Evolutionary conservation across 2,888 invertebrate species (phyloP), one percentile per base, ranked within the genome.

Genomic region (Scelioninae gen. 2): DNA sequence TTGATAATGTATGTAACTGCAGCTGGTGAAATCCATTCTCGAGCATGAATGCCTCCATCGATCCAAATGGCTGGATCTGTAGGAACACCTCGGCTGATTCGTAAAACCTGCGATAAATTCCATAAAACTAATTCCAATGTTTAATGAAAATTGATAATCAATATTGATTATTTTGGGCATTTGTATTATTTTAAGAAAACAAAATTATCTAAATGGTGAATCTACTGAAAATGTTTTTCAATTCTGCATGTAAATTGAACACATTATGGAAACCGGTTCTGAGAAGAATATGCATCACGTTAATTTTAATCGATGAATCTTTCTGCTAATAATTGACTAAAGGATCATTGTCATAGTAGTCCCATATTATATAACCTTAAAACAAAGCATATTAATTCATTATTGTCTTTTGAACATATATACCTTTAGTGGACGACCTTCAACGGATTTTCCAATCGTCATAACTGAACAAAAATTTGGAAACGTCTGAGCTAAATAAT

Each of bases 21-120:
- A 0, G 95, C 93, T 0, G 93, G 92, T 41, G 93, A 92, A 79
- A 95, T 94, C 95, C 95, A 97, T 88, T 97, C 97, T 16, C 97
- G 89, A 0, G 95, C 94, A 80, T 96, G 96, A 77, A 95, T 95
- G 15, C 94, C 92, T 0, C 91, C 92, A 80, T 93, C 93, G 39
- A 93, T 86, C 93, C 93, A 94, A 9, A 94, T 88, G 0, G 91
- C 91, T 0, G 88, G 87, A 73, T 91, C 92, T 4, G 85, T 85
- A 0, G 86, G 78, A 25, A 89, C 87, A 3, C 93, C 92, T 79
- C 93, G 93, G 2, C 93, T 93, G 73, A 94, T 91, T 81, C 91
- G 87, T 4, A 89, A 69, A 9, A 86, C 82, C 83, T 82, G 57
- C 35, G 41, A 67, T 10, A 60, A 10, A 25, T 16, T 4, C 22